Base-by-base conservation (phyloP, 2,888 invertebrate genomes). In the Tetragnatha montana region DNA sequence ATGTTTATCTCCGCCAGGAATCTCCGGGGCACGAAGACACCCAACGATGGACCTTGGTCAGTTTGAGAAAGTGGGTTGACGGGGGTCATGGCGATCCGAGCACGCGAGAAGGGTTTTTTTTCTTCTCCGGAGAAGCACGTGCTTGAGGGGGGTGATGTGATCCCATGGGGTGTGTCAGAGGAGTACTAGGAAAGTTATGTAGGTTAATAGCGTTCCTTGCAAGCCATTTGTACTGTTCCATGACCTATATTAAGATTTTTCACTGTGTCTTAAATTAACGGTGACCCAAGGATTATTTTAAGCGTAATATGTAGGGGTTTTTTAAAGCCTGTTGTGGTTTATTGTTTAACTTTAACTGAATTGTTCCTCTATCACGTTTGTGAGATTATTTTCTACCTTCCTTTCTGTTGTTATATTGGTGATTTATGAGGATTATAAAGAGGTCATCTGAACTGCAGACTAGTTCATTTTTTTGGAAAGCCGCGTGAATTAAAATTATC, bases 81-180 rank as follows among this genome's bases (percentile, higher is more conserved):
- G 80, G 86, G 86, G 86, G 86, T 86, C 86, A 86, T 50, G 86
- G 86, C 19, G 50, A 74, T 69, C 69, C 49, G 14, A 21, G 47
- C 83, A 76, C 83, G 75, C 75, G 68, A 84, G 68, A 49, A 22
- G 21, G 82, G 19, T 22, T 73, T 50, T 74, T 83, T 35, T 35
- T 35, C 35, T 35, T 35, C 35, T 84, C 68, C 35, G 4, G 69
- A 47, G 49, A 76, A 69, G n/a, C 19, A 6, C 21, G 8, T n/a
- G 19, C 21, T 76, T 83, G 68, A 47, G 19, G 83, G 69, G 75
- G 22, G 70, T 69, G 10, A 12, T 60, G 10, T 14, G 47, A 19
- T 80, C n/a, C n/a, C 50, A 19, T 74, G 73, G 49, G 86, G 86
- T 86, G 80, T 80, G 86, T 79, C 68, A 6, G 19, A 35, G 35